phyloP scores from a whole-genome alignment of 2,797 vertebrate species.

The Oreortyx pictus region DNA sequence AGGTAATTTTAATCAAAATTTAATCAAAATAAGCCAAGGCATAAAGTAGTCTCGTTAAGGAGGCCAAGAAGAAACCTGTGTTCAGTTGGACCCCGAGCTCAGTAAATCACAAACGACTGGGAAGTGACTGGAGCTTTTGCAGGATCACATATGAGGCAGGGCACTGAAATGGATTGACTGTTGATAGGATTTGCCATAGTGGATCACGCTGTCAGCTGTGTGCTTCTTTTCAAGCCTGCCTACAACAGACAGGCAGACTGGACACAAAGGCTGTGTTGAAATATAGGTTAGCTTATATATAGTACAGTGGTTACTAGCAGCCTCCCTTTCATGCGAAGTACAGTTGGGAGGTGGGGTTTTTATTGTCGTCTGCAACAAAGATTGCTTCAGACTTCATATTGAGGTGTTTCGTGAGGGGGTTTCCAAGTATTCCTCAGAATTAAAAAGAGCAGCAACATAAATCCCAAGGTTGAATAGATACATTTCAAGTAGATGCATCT shows the following conservation, averaged over 20 bases:
- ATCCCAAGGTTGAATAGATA: background rate
- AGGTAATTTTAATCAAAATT: background rate
- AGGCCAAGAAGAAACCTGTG: background rate
- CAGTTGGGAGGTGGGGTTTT: background rate
- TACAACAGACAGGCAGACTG: slow-evolving; percentile 3
- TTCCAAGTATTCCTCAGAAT: slow-evolving; percentile 13
- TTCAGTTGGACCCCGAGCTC: background rate
- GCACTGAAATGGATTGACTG: slow-evolving; percentile 41
- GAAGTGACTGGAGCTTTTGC: background rate
- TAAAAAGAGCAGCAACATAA: background rate
- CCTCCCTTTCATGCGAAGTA: background rate
- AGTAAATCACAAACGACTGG: background rate
- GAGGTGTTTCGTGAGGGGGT: background rate
- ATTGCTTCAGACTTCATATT: background rate
- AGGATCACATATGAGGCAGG: slow-evolving; percentile 7
- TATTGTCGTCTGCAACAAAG: background rate
- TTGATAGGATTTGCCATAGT: slow-evolving; percentile 67
- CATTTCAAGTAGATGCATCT: background rate
- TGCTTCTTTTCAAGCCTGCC: slow-evolving; percentile 1
- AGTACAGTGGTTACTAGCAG: background rate
- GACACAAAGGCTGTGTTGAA: slow-evolving; percentile 28
- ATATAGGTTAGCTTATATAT: slow-evolving; percentile 52
- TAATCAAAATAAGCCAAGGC: background rate
- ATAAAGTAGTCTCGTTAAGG: background rate
- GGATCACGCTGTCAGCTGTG: slow-evolving; percentile 34